A percentile compares a stretch with the other conserved stretches of the same genome.
phyloP scores from a whole-genome alignment of 2,113 vertebrate species.

The Rhabdornis inornatus region DNA sequence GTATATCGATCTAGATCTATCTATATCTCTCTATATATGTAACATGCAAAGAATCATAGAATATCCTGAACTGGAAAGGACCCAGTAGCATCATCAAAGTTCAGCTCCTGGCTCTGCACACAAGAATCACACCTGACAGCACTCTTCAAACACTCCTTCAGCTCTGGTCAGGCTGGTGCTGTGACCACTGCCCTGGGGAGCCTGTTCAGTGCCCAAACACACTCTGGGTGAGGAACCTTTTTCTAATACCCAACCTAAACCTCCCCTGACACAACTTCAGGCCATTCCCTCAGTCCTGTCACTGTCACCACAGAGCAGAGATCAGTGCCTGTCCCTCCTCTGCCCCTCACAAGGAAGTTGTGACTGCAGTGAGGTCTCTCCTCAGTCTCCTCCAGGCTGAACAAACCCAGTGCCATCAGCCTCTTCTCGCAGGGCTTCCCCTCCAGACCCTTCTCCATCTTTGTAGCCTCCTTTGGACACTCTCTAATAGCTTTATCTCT shows the following conservation, averaged over 20 bases:
- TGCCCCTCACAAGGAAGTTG: rapidly evolving
- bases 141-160: rapidly evolving
- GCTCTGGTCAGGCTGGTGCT: neutral
- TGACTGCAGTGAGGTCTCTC: neutral
- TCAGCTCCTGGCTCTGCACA: neutral
- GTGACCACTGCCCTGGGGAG: neutral
- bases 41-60: neutral
- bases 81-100: neutral
- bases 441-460: neutral
- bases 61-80: neutral
- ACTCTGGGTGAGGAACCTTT: neutral
- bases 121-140: neutral
- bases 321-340: neutral
- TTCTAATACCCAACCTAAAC: rapidly evolving
- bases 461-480: neutral
- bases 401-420: neutral
- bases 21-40: neutral
- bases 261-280: neutral
- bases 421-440: rapidly evolving
- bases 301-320: neutral
- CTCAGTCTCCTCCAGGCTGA: neutral
- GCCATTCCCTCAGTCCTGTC: rapidly evolving
- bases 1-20: neutral
- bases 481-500: neutral
- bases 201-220: neutral